Conservation (phyloP, 2,113 vertebrate genomes). For the Carassius auratus region DNA sequence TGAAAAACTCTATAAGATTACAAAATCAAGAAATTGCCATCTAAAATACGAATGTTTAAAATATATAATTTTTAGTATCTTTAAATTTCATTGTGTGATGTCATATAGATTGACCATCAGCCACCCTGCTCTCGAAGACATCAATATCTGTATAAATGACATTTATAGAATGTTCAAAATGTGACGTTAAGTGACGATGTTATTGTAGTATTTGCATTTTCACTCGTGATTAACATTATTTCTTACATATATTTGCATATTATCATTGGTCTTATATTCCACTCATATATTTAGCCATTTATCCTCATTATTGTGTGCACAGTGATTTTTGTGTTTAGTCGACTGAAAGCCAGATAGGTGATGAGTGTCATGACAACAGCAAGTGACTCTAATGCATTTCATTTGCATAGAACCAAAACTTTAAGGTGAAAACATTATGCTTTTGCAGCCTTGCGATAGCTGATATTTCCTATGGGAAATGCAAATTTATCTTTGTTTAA, state of each 20-base stretch:
- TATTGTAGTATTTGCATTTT: background rate
- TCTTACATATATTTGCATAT: background rate
- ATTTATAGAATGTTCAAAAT: background rate
- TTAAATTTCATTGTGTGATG: background rate
- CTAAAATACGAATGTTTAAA: background rate
- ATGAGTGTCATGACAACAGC: slow-evolving; percentile 2
- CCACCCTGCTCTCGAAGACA: background rate
- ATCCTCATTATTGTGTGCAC: background rate
- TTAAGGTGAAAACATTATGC: background rate
- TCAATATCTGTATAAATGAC: background rate
- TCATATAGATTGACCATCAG: background rate
- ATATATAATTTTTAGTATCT: background rate
- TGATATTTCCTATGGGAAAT: slow-evolving; percentile 1
- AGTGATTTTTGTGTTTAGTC: background rate
- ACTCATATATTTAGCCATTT: background rate
- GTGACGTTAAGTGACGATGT: background rate
- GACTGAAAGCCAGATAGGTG: background rate
- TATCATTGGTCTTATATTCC: background rate
- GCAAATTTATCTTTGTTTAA: background rate
- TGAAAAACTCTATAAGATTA: background rate
- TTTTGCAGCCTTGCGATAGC: background rate
- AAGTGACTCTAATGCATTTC: background rate
- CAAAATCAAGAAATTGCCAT: background rate
- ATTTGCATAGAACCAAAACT: background rate
- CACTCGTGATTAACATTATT: background rate